A percentile compares a stretch with the other conserved stretches of the same genome.
Conservation (phyloP, 2,888 invertebrate genomes). For the Ptychoptera albimana region DNA sequence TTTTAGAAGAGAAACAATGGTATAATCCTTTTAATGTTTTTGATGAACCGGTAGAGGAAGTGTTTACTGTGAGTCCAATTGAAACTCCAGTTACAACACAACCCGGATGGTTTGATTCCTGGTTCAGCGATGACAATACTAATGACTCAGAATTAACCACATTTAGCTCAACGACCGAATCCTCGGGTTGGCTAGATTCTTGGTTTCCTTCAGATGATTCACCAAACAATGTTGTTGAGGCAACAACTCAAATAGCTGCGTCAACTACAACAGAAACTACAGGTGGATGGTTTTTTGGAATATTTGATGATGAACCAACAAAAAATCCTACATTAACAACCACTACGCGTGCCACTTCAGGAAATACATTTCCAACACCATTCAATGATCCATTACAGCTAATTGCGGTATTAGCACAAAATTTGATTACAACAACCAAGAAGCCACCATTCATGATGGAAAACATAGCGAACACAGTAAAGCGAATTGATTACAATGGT, state of each 20-base stretch:
- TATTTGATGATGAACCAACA: constrained; percentile 9
- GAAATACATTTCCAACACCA: constrained; percentile 7
- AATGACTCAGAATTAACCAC: constrained; percentile 3
- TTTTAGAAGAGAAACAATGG: constrained; percentile 10
- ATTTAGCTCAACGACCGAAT: background rate
- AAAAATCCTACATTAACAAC: constrained; percentile 20
- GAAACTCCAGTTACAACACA: constrained; percentile 10
- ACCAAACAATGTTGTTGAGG: constrained; percentile 8
- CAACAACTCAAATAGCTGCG: constrained; percentile 19
- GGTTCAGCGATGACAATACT: constrained; percentile 20
- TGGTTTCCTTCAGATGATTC: too few species aligned
- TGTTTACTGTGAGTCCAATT: constrained; percentile 6
- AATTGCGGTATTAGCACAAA: background rate
- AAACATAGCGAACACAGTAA: background rate
- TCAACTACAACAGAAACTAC: constrained; percentile 19
- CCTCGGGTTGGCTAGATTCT: too few species aligned
- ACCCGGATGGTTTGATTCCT: constrained; percentile 23
- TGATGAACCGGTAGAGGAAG: constrained; percentile 13
- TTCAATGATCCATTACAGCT: background rate
- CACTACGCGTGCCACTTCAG: constrained; percentile 18
- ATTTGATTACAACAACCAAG: background rate
- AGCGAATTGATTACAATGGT: constrained; percentile 26
- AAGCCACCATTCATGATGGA: background rate
- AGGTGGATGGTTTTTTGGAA: constrained; percentile 13
- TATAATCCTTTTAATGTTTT: constrained; percentile 20